A percentile compares a stretch with the other conserved stretches of the same genome.
These are phyloP conservation scores for Lycaon pictus DNA, from an alignment of 2,113 vertebrate genomes.

Conservation along the genomic window DNA sequence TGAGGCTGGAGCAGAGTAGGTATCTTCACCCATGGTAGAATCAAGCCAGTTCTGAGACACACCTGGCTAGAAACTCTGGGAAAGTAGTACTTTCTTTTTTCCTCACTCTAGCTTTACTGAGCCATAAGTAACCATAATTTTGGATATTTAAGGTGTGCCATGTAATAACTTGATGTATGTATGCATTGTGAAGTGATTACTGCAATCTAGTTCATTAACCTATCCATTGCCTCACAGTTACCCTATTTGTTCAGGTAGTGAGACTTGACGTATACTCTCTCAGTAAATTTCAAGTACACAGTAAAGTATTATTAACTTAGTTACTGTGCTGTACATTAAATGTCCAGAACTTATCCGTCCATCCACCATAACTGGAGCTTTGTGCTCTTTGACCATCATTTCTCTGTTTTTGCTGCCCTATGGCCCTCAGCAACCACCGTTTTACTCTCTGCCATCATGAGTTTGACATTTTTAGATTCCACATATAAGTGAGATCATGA, in stretches of 20 bases:
- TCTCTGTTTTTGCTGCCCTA: background rate
- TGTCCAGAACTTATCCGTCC: background rate
- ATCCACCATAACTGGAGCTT: background rate
- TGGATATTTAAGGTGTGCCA: background rate
- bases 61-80: background rate
- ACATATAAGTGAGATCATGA: background rate
- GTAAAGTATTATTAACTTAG: background rate
- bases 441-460: background rate
- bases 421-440: background rate
- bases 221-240: background rate
- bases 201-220: background rate
- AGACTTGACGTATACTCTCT: background rate
- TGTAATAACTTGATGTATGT: background rate
- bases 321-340: background rate
- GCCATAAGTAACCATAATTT: background rate
- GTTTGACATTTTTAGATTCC: background rate
- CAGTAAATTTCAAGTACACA: background rate
- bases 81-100: background rate
- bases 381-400: background rate
- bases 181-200: background rate
- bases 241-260: background rate
- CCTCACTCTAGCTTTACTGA: background rate
- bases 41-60: background rate
- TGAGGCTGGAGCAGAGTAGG: too few relatives aligned
- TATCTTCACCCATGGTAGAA: background rate